Conservation (phyloP, 2,113 vertebrate genomes). For the Carassius auratus region DNA sequence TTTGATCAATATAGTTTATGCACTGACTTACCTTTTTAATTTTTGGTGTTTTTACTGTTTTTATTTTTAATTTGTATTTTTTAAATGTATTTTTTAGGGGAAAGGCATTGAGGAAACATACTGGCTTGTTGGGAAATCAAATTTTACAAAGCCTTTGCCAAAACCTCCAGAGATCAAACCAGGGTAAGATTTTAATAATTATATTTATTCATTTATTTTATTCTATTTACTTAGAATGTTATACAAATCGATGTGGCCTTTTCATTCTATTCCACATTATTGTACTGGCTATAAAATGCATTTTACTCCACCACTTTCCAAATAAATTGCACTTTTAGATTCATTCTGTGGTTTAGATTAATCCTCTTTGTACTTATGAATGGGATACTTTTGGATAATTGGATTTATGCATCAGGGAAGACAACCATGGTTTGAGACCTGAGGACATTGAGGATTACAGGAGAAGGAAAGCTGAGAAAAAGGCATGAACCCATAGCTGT, state of each 20-base stretch:
- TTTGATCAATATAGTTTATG: neutral
- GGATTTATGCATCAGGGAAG: constrained; percentile 78
- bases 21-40: too few relatives aligned
- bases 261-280: neutral
- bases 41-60: neutral
- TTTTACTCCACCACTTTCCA: neutral
- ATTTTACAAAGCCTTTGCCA: constrained; percentile 86
- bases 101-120: constrained; percentile 92
- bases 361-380: neutral
- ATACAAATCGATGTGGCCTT: neutral
- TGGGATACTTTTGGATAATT: constrained; percentile 49
- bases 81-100: constrained; percentile 73
- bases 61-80: neutral
- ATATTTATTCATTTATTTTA: too few relatives aligned
- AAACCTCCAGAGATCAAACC: constrained; percentile 84
- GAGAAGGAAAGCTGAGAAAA: constrained; percentile 85
- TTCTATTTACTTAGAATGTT: too few relatives aligned
- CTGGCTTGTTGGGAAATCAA: constrained; percentile 86
- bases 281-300: neutral
- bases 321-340: constrained; percentile 1
- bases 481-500: constrained; percentile 71
- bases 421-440: constrained; percentile 82
- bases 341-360: neutral
- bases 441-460: constrained; percentile 85
- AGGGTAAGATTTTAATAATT: constrained; percentile 78